Percentiles rank a stretch among this genome's conserved stretches.
phyloP scores from a whole-genome alignment of 2,888 invertebrate species.

The Stenoptilia bipunctidactyla region DNA sequence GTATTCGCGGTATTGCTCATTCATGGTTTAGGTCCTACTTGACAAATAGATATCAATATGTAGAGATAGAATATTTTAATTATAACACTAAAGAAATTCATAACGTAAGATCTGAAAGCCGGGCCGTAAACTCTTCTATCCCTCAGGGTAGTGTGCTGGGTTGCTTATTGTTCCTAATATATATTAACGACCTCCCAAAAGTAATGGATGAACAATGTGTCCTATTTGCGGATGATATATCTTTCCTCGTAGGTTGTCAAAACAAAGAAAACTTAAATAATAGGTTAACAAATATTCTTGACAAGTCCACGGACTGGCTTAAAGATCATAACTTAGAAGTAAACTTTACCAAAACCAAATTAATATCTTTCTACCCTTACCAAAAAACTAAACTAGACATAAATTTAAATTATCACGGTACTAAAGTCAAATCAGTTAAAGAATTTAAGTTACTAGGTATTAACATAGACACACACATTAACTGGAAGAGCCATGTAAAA shows the following conservation, averaged over 20 bases:
- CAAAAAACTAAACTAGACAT: no score
- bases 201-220: slow-evolving; percentile 2
- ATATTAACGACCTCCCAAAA: slow-evolving; percentile 11
- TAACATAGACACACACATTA: no score
- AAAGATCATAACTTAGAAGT: slow-evolving; percentile 11
- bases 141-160: slow-evolving; percentile 6
- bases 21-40: slow-evolving; percentile 11
- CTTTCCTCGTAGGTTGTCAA: slow-evolving; percentile 7
- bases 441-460: no score
- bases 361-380: no score
- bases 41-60: slow-evolving; percentile 6
- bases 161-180: slow-evolving; percentile 4
- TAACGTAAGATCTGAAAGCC: not conserved
- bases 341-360: no score
- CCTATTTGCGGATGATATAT: slow-evolving; percentile 13
- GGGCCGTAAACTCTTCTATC: slow-evolving; percentile 5
- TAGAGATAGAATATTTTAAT: slow-evolving; percentile 8
- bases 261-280: slow-evolving; percentile 5
- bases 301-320: slow-evolving; percentile 8
- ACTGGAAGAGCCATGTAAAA: no score
- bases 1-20: slow-evolving; percentile 6
- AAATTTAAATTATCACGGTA: no score
- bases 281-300: slow-evolving; percentile 3
- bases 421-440: no score
- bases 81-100: slow-evolving; percentile 1